These are phyloP conservation scores for Aphyosemion australe DNA, from an alignment of 2,113 vertebrate genomes.

Conservation along the genomic window DNA sequence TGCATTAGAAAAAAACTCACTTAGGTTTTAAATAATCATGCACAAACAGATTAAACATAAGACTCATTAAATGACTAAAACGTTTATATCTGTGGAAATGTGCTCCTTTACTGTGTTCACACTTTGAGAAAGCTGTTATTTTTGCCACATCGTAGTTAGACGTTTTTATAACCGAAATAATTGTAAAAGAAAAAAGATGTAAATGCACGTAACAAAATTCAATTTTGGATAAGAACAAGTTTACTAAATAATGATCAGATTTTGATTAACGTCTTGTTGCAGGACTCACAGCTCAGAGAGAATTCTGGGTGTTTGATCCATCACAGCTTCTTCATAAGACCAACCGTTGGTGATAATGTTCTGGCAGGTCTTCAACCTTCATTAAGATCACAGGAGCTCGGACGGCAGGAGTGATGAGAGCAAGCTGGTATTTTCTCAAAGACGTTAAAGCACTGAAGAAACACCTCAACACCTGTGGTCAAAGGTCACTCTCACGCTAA, in stretches of 20 bases:
- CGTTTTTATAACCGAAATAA: not conserved
- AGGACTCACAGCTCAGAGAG: no score
- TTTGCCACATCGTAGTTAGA: not conserved
- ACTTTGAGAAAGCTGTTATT: no score
- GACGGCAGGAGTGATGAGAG: conserved; percentile 28
- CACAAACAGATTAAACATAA: not conserved
- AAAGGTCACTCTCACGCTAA: conserved; percentile 67
- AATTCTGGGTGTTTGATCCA: conserved; percentile 45
- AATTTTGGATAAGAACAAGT: no score
- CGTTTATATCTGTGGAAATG: no score
- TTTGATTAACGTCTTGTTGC: no score
- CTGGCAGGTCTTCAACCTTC: conserved; percentile 47
- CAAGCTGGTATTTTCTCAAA: conserved; percentile 47
- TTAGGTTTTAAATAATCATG: no score
- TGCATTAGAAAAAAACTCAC: not conserved
- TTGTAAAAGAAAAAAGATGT: not conserved
- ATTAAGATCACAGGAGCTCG: conserved; percentile 50
- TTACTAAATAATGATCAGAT: no score
- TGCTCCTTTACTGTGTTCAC: no score
- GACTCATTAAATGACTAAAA: not conserved
- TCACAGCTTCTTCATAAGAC: conserved; percentile 73
- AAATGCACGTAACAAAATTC: not conserved
- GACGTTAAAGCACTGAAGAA: conserved; percentile 42
- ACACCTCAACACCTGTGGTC: conserved; percentile 62
- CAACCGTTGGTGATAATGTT: conserved; percentile 48